Conservation (phyloP, 2,113 vertebrate genomes). For the Accipiter virgatus region DNA sequence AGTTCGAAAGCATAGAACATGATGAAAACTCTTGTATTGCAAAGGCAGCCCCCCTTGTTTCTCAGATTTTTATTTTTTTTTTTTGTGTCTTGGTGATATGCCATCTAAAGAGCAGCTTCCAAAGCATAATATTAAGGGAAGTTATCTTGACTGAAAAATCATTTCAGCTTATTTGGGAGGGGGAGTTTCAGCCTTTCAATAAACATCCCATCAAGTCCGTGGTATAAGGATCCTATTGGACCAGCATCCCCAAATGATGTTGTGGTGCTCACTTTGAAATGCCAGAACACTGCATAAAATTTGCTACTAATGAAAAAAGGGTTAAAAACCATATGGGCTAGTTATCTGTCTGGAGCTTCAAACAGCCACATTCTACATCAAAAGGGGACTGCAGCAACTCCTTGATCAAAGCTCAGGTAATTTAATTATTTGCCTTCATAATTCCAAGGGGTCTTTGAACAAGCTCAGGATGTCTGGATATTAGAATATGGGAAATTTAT, state of each 20-base stretch:
- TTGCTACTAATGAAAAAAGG: background rate
- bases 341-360: constrained; percentile 7
- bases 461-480: constrained; percentile 20
- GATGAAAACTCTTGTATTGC: background rate
- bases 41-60: background rate
- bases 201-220: background rate
- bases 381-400: background rate
- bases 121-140: background rate
- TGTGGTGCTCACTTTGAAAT: background rate
- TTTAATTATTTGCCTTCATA: constrained; percentile 63
- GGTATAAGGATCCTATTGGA: background rate
- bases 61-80: background rate
- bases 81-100: accelerated
- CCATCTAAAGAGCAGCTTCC: background rate
- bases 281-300: background rate
- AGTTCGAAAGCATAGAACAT: background rate
- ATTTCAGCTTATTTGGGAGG: background rate
- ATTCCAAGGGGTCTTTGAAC: constrained; percentile 42
- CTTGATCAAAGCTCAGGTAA: constrained; percentile 65
- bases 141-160: background rate
- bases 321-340: constrained; percentile 2
- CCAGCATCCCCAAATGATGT: background rate
- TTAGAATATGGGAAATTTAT: constrained; percentile 54
- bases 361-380: constrained; percentile 27
- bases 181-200: background rate